A percentile compares a stretch with the other conserved stretches of the same genome.
phyloP scores from a whole-genome alignment of 2,113 vertebrate genomes.

The Sterrhoptilus dennistouni region DNA sequence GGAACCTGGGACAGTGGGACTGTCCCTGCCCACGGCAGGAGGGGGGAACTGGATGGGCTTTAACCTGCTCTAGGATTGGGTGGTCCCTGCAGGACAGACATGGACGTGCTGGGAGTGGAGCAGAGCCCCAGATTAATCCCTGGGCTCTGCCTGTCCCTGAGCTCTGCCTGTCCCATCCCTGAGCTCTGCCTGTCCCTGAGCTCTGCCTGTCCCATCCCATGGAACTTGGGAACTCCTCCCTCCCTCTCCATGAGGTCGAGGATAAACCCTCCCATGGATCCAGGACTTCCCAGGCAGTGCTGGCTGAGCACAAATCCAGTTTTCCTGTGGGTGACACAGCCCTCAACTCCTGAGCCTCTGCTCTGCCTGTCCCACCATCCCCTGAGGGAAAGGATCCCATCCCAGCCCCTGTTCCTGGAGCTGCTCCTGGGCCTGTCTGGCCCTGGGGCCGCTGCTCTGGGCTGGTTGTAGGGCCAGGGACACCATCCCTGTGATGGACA shows the following conservation, averaged over 20 bases:
- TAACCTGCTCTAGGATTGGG: too few species aligned
- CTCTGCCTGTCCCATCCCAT: too few species aligned
- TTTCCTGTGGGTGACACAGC: neutral
- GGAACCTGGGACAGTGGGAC: too few species aligned
- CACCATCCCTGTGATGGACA: neutral
- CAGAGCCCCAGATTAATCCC: neutral
- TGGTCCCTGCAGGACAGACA: too few species aligned
- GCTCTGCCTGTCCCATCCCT: too few species aligned
- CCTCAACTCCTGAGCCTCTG: neutral
- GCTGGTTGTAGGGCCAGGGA: neutral
- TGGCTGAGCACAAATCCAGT: neutral
- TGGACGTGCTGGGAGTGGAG: too few species aligned
- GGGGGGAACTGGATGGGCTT: neutral
- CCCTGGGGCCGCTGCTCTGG: neutral
- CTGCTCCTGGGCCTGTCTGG: neutral
- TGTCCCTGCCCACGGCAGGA: too few species aligned
- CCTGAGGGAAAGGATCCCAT: neutral
- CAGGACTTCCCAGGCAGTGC: fast-evolving
- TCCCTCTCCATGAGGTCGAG: neutral
- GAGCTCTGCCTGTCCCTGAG: too few species aligned
- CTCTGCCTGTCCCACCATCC: neutral
- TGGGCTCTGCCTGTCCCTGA: too few species aligned
- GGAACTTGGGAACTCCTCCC: neutral
- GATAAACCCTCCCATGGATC: neutral
- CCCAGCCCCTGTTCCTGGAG: neutral